Percentiles rank a stretch among this genome's conserved stretches.
Conservation (phyloP, 2,113 vertebrate genomes). For the Thamnophis sirtalis region DNA sequence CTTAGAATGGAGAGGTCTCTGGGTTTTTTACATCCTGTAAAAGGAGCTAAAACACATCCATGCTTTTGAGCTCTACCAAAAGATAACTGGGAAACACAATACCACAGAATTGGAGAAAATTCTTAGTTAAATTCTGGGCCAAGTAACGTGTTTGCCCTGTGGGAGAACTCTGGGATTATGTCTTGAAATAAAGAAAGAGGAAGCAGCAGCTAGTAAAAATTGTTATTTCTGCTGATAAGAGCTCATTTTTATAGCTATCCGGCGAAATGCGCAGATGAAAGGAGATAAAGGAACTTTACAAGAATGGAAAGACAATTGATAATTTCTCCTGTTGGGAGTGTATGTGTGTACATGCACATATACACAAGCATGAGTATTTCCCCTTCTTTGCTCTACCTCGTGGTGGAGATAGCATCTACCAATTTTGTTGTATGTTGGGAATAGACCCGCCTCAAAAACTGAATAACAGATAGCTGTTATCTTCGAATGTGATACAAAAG, state of each 20-base stretch:
- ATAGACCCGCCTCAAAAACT: neutral
- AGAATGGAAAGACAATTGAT: neutral
- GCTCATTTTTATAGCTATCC: neutral
- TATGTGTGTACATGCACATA: neutral
- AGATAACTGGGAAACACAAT: neutral
- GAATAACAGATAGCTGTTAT: neutral
- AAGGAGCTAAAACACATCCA: neutral
- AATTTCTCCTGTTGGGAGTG: neutral
- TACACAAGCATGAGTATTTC: neutral
- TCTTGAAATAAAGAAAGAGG: neutral
- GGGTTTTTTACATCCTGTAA: neutral
- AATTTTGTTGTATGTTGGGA: neutral
- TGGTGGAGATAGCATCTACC: neutral
- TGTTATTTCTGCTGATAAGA: neutral
- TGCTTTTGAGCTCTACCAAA: neutral
- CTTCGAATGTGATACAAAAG: neutral
- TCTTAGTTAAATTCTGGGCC: neutral
- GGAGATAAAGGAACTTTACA: too few species aligned
- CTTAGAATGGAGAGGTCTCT: neutral
- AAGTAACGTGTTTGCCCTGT: neutral
- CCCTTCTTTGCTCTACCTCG: neutral
- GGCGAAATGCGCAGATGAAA: neutral
- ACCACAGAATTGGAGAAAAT: too few species aligned
- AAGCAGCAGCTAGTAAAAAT: neutral
- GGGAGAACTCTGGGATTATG: neutral